Percentiles rank a stretch among this genome's conserved stretches.
Evolutionary conservation across 2,797 vertebrate species (phyloP).

Genomic region (Dicrostonyx torquatus): DNA sequence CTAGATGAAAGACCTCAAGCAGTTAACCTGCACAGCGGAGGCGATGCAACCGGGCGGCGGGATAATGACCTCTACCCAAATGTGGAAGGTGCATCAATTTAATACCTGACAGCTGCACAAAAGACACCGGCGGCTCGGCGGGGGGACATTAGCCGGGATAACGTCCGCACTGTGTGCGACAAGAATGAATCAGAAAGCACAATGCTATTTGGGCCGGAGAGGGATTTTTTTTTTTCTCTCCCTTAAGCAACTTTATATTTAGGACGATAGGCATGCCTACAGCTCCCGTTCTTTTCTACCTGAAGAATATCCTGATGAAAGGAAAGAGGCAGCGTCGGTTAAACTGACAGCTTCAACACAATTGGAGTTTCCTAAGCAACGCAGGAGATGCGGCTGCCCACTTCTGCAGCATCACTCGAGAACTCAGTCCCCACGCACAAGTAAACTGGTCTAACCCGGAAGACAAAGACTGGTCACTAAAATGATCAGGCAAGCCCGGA

Average conservation of each 20-base stretch:
- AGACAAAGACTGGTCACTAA: constrained; percentile 65
- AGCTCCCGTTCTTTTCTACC: constrained; percentile 73
- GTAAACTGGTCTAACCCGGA: constrained; percentile 71
- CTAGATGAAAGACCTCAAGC: constrained; percentile 88
- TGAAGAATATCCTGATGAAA: constrained; percentile 72
- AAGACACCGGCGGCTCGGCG: constrained; percentile 83
- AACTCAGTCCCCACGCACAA: constrained; percentile 66
- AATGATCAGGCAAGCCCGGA: constrained; percentile 63
- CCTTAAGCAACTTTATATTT: constrained; percentile 78
- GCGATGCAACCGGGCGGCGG: constrained; percentile 82
- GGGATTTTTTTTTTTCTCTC: constrained; percentile 70
- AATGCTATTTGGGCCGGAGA: constrained; percentile 82
- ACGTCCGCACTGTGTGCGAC: constrained; percentile 80
- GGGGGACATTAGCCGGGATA: constrained; percentile 87
- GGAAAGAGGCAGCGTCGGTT: constrained; percentile 37
- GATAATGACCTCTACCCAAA: constrained; percentile 89
- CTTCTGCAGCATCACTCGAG: constrained; percentile 60
- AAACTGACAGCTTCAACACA: constrained; percentile 67
- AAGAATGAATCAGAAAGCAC: constrained; percentile 82
- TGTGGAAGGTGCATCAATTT: constrained; percentile 86
- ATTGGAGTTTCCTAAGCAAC: constrained; percentile 56
- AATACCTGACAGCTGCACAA: constrained; percentile 85
- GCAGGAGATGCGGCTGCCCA: not conserved
- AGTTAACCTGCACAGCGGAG: constrained; percentile 88
- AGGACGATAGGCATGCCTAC: constrained; percentile 77